Evolutionary conservation across 2,797 vertebrate species (phyloP), one percentile per base, ranked within the genome.

Genomic region (Anabas testudineus): DNA sequence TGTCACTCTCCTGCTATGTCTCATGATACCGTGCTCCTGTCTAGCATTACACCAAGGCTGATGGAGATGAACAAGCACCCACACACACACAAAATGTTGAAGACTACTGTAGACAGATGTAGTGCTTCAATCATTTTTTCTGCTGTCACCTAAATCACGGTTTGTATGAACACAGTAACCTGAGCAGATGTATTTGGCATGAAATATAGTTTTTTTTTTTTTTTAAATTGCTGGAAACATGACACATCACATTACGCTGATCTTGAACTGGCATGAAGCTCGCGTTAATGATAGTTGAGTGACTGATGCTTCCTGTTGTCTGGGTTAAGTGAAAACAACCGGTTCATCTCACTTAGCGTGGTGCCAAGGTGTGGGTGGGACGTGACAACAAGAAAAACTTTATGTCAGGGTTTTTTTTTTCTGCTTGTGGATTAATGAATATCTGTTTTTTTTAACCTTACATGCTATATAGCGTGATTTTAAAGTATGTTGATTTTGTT

Each of bases 291-390:
- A 80, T 34, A 53, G 63, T 4, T 52, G 61, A 82, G 24, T 82
- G 80, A 88, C 56, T 80, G 77, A 78, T 82, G 80, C 37, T 64
- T 86, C 48, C 51, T 76, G 58, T 5, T 84, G 69, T 81, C 66
- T 87, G 57, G 36, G 63, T 68, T 13, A 62, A 67, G 46, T 84
- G 74, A 83, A 86, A 86, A 81, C 68, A 79, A 69, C 67, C 18
- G 3, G 39, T 67, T 56, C 67, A 56, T 76, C 59, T 80, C 53
- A 30, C 41, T 39, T 43, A 65, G 70, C 49, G 22, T 9, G 6
- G 7, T 70, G 78, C 85, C 76, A 74, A 72, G 69, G 47, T 68
- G 61, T 74, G 75, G 59, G 26, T 47, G 16, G 46, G 39, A 42
- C 19, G 30, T 30, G 1, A 14, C 30, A 63, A 34, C 5, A 8